These are phyloP conservation scores for Pseudolaguvia tuberculata DNA, from an alignment of 2,113 vertebrate genomes.

Conservation along the genomic window DNA sequence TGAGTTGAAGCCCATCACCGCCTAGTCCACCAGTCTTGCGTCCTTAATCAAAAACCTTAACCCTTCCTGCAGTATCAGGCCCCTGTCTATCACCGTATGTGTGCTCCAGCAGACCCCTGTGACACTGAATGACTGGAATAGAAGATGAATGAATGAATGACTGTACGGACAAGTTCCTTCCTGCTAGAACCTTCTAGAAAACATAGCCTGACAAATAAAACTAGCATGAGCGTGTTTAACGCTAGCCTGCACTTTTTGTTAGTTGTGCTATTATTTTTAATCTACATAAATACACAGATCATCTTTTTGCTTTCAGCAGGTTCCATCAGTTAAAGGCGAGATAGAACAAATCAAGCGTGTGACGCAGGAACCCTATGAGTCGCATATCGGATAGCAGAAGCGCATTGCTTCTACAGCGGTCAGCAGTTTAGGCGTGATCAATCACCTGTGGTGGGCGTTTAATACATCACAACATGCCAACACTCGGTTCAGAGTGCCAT, in stretches of 20 bases:
- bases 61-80: too few relatives aligned
- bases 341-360: constrained; percentile 24
- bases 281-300: too few relatives aligned
- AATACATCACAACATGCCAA: constrained; percentile 38
- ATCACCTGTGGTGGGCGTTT: constrained; percentile 30
- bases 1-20: too few relatives aligned
- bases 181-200: too few relatives aligned
- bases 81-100: too few relatives aligned
- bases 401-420: constrained; percentile 24
- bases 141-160: too few relatives aligned
- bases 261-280: too few relatives aligned
- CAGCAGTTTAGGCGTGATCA: constrained; percentile 39
- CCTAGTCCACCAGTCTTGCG: too few relatives aligned
- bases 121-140: too few relatives aligned
- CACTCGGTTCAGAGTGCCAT: neutral
- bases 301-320: neutral
- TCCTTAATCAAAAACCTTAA: too few relatives aligned
- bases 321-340: constrained; percentile 25
- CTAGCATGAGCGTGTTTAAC: neutral
- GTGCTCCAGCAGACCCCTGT: too few relatives aligned
- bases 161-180: too few relatives aligned
- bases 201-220: neutral
- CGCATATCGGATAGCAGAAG: constrained; percentile 5
- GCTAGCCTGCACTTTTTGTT: neutral
- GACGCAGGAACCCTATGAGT: constrained; percentile 14